Base-by-base conservation (phyloP, 1,140 invertebrate genomes). In the Limonius californicus region DNA sequence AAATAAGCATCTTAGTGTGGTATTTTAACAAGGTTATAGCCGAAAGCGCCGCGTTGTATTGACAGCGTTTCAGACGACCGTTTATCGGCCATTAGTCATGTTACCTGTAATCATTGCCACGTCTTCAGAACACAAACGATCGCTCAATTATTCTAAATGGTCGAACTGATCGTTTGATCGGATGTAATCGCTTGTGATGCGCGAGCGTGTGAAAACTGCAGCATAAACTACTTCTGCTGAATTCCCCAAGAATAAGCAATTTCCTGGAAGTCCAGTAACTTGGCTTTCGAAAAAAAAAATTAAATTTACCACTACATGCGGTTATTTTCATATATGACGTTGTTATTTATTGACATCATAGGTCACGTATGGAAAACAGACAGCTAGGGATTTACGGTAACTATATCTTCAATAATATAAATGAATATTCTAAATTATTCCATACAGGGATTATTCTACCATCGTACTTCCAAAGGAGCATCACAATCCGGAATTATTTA, bases 21-120 rank as follows among this genome's bases (percentile, higher is more conserved):
- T 56, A 56, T 56, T 56, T 56, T 56, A 56, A 56, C 54, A 56
- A 56, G 54, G 18, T 32, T 35, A 55, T 30, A 30, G 54, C 54
- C 54, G 27, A 39, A 56, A 56, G 54, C 35, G 54, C 54, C 54
- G 54, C 54, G 18, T 56, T 16, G 23, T 56, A 56, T 56, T 56
- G 54, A 56, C 54, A 56, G 32, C 54, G n/a, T 30, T 56, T 21
- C 54, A 39, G 27, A 56, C 27, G 27, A 39, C 54, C 53, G 23
- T 55, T 55, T 55, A 55, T 21, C 53, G 53, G 19, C 53, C 54
- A 56, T 56, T 56, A 56, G 54, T 56, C 54, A 56, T 56, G 27
- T 56, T 56, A 56, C 12, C 20, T 30, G 54, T 56, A 32, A 56
- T 30, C 54, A 56, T 56, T 56, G 54, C 54, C 54, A 56, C 54